Conservation (phyloP, 2,888 invertebrate genomes). For the Xylota sylvarum region DNA sequence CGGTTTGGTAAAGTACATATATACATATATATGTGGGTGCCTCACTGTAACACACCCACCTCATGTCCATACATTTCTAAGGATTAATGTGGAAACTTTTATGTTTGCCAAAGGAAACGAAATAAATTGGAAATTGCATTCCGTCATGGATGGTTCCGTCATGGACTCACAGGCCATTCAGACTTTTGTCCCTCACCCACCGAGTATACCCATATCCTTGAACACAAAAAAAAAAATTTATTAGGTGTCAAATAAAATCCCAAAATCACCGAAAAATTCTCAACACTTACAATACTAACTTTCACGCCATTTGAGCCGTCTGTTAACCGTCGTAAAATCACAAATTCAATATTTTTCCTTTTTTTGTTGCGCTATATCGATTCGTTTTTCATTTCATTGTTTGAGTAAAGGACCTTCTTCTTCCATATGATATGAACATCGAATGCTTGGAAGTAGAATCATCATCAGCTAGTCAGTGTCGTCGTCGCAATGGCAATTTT, state of each 20-base stretch:
- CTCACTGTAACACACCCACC: not conserved
- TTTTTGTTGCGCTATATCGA: not conserved
- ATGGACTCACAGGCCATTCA: not conserved
- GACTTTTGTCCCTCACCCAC: not conserved
- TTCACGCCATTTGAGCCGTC: constrained; percentile 39
- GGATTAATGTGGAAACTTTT: constrained; percentile 28
- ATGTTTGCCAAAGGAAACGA: constrained; percentile 18
- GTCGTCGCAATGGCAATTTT: constrained; percentile 31
- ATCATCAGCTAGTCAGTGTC: constrained; percentile 9
- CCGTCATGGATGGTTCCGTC: not conserved
- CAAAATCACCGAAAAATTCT: constrained; percentile 37
- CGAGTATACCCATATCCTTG: not conserved
- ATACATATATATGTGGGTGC: not conserved
- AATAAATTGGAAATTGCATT: constrained; percentile 38
- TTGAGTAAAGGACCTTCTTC: not conserved
- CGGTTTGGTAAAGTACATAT: not conserved
- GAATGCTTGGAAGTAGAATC: not conserved
- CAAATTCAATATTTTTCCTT: constrained; percentile 45
- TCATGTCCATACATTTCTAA: not conserved
- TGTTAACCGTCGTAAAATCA: constrained; percentile 44
- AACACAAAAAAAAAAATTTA: constrained; percentile 5
- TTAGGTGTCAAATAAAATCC: constrained; percentile 43
- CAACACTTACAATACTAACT: constrained; percentile 28
- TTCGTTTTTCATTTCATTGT: not conserved
- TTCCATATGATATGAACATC: not conserved